Percentiles rank a stretch among this genome's conserved stretches.
These are phyloP conservation scores for Empis stercorea DNA, from an alignment of 2,888 invertebrate genomes.

Conservation along the genomic window DNA sequence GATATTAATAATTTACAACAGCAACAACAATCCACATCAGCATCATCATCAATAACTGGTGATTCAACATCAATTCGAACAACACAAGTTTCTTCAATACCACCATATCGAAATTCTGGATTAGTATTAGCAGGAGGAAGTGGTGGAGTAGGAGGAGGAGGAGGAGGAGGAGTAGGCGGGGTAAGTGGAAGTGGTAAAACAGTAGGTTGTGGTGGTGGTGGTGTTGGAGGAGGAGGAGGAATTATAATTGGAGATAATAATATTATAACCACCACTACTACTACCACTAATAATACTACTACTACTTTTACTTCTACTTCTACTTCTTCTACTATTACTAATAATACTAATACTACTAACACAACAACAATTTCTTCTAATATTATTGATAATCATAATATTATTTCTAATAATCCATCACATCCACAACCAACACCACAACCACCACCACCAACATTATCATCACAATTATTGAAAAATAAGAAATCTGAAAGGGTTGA, in stretches of 20 bases:
- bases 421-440: too few species aligned
- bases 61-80: not conserved
- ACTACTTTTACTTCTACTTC: too few species aligned
- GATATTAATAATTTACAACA: not conserved
- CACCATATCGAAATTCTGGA: not conserved
- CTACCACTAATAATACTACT: not conserved
- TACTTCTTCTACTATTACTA: not conserved
- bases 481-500: conserved; percentile 31
- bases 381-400: not conserved
- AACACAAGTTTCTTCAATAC: conserved; percentile 1
- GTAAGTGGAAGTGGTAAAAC: too few species aligned
- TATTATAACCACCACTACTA: not conserved
- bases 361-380: conserved; percentile 1
- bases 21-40: not conserved
- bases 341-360: not conserved
- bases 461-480: conserved; percentile 13
- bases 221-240: too few species aligned
- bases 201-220: too few species aligned
- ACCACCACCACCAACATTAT: too few species aligned
- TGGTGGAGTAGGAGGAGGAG: too few species aligned
- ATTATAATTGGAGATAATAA: not conserved
- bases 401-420: conserved; percentile 1
- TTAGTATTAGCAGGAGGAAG: too few species aligned
- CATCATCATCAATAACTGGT: not conserved
- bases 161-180: too few species aligned